Percentiles rank a stretch among this genome's conserved stretches.
Evolutionary conservation across 2,797 vertebrate species (phyloP).

Genomic region (Adrianichthys oophorus): DNA sequence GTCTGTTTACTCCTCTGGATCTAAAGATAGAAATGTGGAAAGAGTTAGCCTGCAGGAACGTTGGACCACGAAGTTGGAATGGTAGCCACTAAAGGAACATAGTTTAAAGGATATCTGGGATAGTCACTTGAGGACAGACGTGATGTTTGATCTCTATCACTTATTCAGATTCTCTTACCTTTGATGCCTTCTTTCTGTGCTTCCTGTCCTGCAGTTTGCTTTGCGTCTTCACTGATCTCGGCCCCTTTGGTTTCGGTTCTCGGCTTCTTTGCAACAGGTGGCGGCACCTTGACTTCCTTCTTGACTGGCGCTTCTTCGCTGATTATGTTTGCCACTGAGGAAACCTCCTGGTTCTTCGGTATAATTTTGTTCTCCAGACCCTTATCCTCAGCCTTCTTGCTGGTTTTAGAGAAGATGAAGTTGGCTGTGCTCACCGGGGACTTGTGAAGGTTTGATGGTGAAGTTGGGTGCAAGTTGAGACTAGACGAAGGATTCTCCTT

Average conservation of each 20-base stretch:
- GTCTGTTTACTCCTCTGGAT: slow-evolving; percentile 54
- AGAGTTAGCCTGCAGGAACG: slow-evolving; percentile 1
- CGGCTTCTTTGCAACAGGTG: slow-evolving; percentile 92
- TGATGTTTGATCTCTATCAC: neutral
- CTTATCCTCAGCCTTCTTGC: slow-evolving; percentile 84
- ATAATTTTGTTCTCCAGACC: slow-evolving; percentile 71
- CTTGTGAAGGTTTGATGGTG: slow-evolving; percentile 63
- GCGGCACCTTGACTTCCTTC: slow-evolving; percentile 83
- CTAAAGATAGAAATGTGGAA: slow-evolving; percentile 34
- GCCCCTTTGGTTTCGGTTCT: slow-evolving; percentile 58
- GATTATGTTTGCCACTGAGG: slow-evolving; percentile 69
- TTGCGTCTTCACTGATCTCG: slow-evolving; percentile 47
- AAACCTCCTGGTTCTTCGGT: slow-evolving; percentile 79
- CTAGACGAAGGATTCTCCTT: slow-evolving; percentile 53
- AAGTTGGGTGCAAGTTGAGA: slow-evolving; percentile 59
- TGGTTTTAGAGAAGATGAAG: slow-evolving; percentile 93
- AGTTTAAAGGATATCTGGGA: too few relatives aligned
- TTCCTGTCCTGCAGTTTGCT: slow-evolving; percentile 70
- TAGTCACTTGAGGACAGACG: neutral
- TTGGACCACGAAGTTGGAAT: slow-evolving; percentile 2
- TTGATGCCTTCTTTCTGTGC: slow-evolving; percentile 56
- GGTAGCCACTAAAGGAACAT: neutral
- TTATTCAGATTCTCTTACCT: slow-evolving; percentile 49
- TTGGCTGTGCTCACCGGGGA: slow-evolving; percentile 89
- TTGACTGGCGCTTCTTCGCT: slow-evolving; percentile 58